phyloP scores from a whole-genome alignment of 2,113 vertebrate genomes.

The Amia ocellicauda region DNA sequence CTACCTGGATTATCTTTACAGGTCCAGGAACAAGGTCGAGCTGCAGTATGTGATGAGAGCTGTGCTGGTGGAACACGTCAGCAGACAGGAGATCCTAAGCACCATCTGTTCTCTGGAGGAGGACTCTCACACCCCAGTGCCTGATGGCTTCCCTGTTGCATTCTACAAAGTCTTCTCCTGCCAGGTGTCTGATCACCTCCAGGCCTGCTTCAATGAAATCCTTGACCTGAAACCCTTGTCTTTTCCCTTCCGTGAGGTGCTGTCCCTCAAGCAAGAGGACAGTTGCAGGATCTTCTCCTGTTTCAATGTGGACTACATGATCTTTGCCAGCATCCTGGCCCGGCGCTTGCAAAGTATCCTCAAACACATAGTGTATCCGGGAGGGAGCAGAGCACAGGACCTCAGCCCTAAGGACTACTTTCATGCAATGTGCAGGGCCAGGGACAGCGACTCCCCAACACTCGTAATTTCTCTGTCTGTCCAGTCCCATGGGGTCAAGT shows the following conservation, averaged over 20 bases:
- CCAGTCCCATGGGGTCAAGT: constrained; percentile 16
- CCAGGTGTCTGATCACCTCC: constrained; percentile 19
- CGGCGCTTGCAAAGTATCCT: constrained; percentile 21
- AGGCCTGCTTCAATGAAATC: constrained; percentile 27
- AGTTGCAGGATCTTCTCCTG: background rate
- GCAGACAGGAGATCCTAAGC: constrained; percentile 25
- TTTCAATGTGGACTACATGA: constrained; percentile 27
- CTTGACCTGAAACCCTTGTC: constrained; percentile 11
- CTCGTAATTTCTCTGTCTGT: constrained; percentile 17
- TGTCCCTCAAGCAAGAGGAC: background rate
- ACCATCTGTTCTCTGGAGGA: constrained; percentile 19
- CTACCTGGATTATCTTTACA: constrained; percentile 27
- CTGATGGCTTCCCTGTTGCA: constrained; percentile 23
- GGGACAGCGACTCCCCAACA: background rate
- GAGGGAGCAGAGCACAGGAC: background rate
- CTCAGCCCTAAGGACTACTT: background rate
- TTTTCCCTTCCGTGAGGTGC: background rate
- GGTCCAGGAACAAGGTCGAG: constrained; percentile 20
- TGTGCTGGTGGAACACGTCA: constrained; percentile 14
- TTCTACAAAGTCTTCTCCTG: constrained; percentile 28
- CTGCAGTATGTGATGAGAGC: background rate
- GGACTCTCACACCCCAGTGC: background rate
- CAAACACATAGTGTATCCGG: constrained; percentile 17
- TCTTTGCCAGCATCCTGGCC: constrained; percentile 24
- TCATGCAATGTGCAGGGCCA: constrained; percentile 6